phyloP scores from a whole-genome alignment of 2,113 vertebrate species.

The Plectropomus leopardus region DNA sequence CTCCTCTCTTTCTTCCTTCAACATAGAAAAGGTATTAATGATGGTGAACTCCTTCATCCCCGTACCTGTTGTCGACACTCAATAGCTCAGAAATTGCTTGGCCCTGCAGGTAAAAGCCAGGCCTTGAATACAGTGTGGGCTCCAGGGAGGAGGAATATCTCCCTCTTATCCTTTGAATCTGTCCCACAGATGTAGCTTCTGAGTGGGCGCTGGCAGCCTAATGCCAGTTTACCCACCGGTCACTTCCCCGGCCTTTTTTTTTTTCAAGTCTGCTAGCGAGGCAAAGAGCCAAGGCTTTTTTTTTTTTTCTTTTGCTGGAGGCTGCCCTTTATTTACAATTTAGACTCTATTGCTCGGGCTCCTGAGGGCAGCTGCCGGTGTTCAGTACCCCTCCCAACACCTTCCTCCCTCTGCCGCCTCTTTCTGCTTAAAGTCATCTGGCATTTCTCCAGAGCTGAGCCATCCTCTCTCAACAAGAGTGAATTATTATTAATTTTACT shows the following conservation, averaged over 20 bases:
- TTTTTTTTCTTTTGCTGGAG: conserved; percentile 30
- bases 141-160: conserved; percentile 36
- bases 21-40: conserved; percentile 9
- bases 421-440: conserved; percentile 47
- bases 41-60: conserved; percentile 35
- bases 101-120: conserved; percentile 47
- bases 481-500: not conserved
- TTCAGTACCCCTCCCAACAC: not conserved
- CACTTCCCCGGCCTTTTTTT: conserved; percentile 24
- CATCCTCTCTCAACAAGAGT: not conserved
- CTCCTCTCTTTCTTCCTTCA: not conserved
- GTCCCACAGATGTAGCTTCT: conserved; percentile 53
- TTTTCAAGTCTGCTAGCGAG: conserved; percentile 22
- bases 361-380: conserved; percentile 11
- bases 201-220: conserved; percentile 57
- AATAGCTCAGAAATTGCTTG: conserved; percentile 14
- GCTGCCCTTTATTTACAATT: conserved; percentile 58
- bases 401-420: not conserved
- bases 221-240: conserved; percentile 56
- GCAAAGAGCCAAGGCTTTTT: conserved; percentile 38
- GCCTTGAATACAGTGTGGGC: not conserved
- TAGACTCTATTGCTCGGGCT: conserved; percentile 31
- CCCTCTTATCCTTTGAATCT: conserved; percentile 54
- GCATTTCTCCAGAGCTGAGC: conserved; percentile 34
- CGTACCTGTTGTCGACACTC: conserved; percentile 24